A percentile compares a stretch with the other conserved stretches of the same genome.
Evolutionary conservation across 2,797 vertebrate species (phyloP).

Genomic region (Eremophila alpestris): DNA sequence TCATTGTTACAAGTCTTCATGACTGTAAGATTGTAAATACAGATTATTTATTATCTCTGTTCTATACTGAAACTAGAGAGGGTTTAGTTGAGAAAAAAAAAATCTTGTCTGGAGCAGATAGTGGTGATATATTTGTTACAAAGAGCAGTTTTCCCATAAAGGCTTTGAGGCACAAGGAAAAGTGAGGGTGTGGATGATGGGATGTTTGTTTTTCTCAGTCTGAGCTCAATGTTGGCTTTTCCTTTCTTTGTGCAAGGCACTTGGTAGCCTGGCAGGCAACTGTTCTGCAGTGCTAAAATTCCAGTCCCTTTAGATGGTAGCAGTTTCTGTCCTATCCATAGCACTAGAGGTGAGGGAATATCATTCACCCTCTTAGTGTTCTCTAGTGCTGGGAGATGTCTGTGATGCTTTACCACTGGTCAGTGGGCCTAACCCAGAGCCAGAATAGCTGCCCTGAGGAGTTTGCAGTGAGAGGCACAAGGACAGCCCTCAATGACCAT

Average conservation of each 20-base stretch:
- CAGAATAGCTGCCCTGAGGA: background rate
- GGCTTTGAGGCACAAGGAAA: conserved; percentile 34
- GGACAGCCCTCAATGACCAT: background rate
- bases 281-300: conserved; percentile 15
- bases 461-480: background rate
- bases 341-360: conserved; percentile 6
- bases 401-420: background rate
- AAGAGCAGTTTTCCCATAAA: conserved; percentile 51
- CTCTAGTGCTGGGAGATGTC: background rate
- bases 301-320: background rate
- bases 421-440: background rate
- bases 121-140: conserved; percentile 44
- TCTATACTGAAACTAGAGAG: conserved; percentile 80
- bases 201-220: conserved; percentile 54
- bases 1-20: conserved; percentile 71
- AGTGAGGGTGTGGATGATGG: conserved; percentile 39
- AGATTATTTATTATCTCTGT: conserved; percentile 89
- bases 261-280: conserved; percentile 2
- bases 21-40: conserved; percentile 88
- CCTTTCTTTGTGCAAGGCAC: conserved; percentile 32
- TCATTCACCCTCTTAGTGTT: background rate
- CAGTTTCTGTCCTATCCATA: background rate
- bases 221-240: conserved; percentile 54
- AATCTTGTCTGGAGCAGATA: conserved; percentile 48
- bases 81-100: conserved; percentile 50